A percentile compares a stretch with the other conserved stretches of the same genome.
phyloP scores from a whole-genome alignment of 2,113 vertebrate genomes.

The Thunnus thynnus region DNA sequence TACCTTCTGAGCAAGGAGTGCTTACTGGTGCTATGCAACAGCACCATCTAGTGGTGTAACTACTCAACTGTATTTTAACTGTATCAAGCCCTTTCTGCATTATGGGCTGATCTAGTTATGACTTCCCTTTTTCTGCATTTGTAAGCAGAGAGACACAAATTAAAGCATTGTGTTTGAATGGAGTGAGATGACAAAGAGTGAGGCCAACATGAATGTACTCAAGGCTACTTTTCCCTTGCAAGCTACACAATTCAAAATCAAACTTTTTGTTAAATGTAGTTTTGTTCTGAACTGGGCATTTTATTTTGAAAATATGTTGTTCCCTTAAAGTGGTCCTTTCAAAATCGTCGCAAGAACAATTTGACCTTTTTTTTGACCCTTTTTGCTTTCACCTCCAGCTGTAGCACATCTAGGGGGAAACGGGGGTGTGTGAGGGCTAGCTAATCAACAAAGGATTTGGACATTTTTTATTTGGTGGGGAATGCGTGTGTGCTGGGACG shows the following conservation, averaged over 20 bases:
- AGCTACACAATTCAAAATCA: conserved; percentile 49
- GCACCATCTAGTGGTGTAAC: conserved; percentile 67
- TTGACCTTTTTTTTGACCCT: conserved; percentile 62
- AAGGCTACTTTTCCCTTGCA: conserved; percentile 53
- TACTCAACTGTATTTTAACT: conserved; percentile 32
- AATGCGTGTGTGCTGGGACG: conserved; percentile 51
- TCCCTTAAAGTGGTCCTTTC: conserved; percentile 84
- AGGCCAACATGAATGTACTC: conserved; percentile 42
- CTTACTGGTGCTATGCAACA: conserved; percentile 42
- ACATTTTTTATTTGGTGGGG: conserved; percentile 63
- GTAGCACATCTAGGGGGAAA: conserved; percentile 87
- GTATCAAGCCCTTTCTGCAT: conserved; percentile 13
- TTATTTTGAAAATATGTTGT: conserved; percentile 62
- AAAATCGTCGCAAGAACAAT: conserved; percentile 78
- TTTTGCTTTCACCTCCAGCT: conserved; percentile 85
- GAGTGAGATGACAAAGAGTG: conserved; percentile 59
- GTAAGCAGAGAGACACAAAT: conserved; percentile 59
- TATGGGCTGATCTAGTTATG: conserved; percentile 15
- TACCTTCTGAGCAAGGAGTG: conserved; percentile 45
- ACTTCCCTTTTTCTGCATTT: conserved; percentile 49
- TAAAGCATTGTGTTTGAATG: conserved; percentile 59
- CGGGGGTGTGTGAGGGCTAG: conserved; percentile 88
- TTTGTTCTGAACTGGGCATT: conserved; percentile 63
- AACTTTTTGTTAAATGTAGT: conserved; percentile 24
- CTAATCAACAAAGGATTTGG: conserved; percentile 88